These are phyloP conservation scores for Salvator merianae DNA, from an alignment of 2,113 vertebrate genomes.

Conservation along the genomic window DNA sequence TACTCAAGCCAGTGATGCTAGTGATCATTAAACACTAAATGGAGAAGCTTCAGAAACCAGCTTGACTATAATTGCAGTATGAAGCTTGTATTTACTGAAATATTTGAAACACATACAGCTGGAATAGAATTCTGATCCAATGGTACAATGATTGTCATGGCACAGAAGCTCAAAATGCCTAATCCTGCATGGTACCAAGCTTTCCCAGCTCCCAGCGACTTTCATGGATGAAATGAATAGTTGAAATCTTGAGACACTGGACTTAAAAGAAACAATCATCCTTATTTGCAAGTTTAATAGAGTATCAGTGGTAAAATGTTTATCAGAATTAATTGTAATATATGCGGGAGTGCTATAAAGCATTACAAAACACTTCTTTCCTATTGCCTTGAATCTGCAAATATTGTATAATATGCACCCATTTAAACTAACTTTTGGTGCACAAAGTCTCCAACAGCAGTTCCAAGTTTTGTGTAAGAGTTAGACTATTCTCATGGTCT, in stretches of 20 bases:
- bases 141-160: constrained; percentile 3
- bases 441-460: not conserved
- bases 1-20: not conserved
- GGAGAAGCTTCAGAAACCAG: not conserved
- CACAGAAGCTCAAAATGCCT: not conserved
- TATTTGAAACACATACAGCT: not conserved
- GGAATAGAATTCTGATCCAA: not conserved
- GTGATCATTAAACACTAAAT: not conserved
- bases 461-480: not conserved
- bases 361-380: not conserved
- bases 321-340: not conserved
- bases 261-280: not conserved
- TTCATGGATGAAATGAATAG: not conserved
- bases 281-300: not conserved
- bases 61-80: not conserved
- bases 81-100: not conserved
- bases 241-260: not conserved
- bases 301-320: not conserved
- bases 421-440: not conserved
- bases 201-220: not conserved
- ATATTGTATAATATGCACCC: not conserved
- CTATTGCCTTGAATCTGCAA: not conserved
- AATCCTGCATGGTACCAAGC: not conserved
- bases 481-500: not conserved
- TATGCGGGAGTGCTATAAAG: not conserved